These are phyloP conservation scores for Taphrorychus bicolor DNA, from an alignment of 2,888 invertebrate genomes.

Conservation along the genomic window DNA sequence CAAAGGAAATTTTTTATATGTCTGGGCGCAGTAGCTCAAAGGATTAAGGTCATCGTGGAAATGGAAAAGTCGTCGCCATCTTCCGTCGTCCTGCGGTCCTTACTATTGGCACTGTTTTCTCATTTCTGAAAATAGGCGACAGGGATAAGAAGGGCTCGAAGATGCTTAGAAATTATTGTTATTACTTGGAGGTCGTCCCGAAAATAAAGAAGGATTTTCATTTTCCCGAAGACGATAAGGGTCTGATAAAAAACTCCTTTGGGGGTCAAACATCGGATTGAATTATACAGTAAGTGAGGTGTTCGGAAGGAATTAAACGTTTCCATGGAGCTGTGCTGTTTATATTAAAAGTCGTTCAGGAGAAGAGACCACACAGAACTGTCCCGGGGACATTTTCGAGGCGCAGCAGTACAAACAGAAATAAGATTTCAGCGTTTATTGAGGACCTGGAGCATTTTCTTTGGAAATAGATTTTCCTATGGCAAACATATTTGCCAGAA, in stretches of 20 bases:
- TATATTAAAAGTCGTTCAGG: slow-evolving; percentile 13
- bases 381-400: slow-evolving; percentile 15
- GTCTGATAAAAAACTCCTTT: background rate
- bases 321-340: slow-evolving; percentile 11
- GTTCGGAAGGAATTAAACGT: slow-evolving; percentile 10
- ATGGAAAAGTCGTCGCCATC: slow-evolving; percentile 35
- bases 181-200: slow-evolving; percentile 22
- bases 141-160: slow-evolving; percentile 33
- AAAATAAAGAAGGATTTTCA: slow-evolving; percentile 30
- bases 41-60: slow-evolving; percentile 37
- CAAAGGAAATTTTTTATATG: slow-evolving; percentile 25
- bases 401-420: slow-evolving; percentile 20
- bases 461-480: slow-evolving; percentile 22
- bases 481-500: slow-evolving; percentile 19
- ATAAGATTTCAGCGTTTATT: slow-evolving; percentile 27
- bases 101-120: slow-evolving; percentile 41
- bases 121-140: slow-evolving; percentile 38
- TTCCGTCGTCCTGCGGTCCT: slow-evolving; percentile 32
- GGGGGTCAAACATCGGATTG: background rate
- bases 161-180: slow-evolving; percentile 39
- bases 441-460: slow-evolving; percentile 21
- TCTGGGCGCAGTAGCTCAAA: slow-evolving; percentile 37
- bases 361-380: slow-evolving; percentile 20
- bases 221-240: slow-evolving; percentile 16
- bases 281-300: background rate